Evolutionary conservation across 2,797 vertebrate species (phyloP).

Genomic region (Ctenochaetus hawaiiensis): DNA sequence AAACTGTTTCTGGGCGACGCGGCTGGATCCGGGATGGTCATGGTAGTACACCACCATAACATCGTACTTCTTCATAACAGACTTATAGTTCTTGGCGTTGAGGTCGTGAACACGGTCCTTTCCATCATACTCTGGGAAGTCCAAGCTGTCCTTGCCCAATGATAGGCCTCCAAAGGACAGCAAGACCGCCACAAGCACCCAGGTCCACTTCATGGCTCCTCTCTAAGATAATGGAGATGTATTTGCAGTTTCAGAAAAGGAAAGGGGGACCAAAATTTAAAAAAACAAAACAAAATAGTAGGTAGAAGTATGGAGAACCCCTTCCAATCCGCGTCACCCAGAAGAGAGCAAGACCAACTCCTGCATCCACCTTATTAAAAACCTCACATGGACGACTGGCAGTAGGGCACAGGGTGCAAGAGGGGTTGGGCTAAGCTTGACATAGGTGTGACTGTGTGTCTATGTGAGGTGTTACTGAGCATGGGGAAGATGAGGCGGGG

Average conservation of each 20-base stretch:
- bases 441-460: constrained; percentile 69
- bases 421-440: constrained; percentile 83
- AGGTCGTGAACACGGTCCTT: constrained; percentile 90
- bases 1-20: constrained; percentile 90
- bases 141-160: constrained; percentile 83
- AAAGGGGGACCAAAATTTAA: background rate
- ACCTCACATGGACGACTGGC: constrained; percentile 77
- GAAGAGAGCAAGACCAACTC: constrained; percentile 86
- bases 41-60: constrained; percentile 93
- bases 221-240: constrained; percentile 45
- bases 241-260: constrained; percentile 54
- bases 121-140: constrained; percentile 91
- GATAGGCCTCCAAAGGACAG: constrained; percentile 77
- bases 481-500: constrained; percentile 63
- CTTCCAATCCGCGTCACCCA: constrained; percentile 84
- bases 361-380: constrained; percentile 84
- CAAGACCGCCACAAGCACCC: constrained; percentile 83
- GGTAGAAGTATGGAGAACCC: constrained; percentile 72
- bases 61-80: constrained; percentile 91
- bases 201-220: constrained; percentile 86
- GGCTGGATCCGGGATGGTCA: constrained; percentile 89
- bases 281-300: constrained; percentile 26
- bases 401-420: constrained; percentile 70
- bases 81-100: constrained; percentile 90
- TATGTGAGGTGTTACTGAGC: constrained; percentile 64